phyloP scores from a whole-genome alignment of 2,113 vertebrate genomes.

The Phalacrocorax carbo region DNA sequence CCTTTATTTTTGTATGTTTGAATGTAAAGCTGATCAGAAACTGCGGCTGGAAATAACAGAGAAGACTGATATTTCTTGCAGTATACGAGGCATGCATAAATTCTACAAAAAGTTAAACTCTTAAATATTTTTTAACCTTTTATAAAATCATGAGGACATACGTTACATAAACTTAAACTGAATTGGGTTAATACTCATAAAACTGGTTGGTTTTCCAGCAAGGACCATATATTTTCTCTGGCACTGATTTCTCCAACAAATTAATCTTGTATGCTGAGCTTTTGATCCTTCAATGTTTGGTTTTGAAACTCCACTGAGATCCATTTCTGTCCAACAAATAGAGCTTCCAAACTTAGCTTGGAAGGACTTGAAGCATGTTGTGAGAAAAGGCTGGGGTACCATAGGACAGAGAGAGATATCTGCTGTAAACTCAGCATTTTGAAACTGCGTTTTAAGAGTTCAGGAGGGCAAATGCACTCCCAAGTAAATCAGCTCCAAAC shows the following conservation, averaged over 20 bases:
- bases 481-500: neutral
- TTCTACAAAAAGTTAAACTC: neutral
- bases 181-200: neutral
- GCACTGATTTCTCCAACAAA: neutral
- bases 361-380: neutral
- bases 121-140: neutral
- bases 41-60: neutral
- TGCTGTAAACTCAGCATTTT: neutral
- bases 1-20: neutral
- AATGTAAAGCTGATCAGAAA: neutral
- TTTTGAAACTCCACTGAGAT: neutral
- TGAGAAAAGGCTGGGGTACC: neutral
- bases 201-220: neutral
- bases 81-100: neutral
- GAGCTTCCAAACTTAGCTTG: neutral
- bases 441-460: neutral
- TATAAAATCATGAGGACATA: neutral
- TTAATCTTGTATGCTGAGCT: neutral
- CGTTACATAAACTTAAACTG: neutral
- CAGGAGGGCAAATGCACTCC: neutral
- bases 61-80: neutral
- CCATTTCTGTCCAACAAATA: neutral
- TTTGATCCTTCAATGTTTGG: neutral
- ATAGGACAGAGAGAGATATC: neutral
- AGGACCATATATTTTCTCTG: neutral